These are phyloP conservation scores for Tineola bisselliella DNA, from an alignment of 2,888 invertebrate species.

Conservation along the genomic window DNA sequence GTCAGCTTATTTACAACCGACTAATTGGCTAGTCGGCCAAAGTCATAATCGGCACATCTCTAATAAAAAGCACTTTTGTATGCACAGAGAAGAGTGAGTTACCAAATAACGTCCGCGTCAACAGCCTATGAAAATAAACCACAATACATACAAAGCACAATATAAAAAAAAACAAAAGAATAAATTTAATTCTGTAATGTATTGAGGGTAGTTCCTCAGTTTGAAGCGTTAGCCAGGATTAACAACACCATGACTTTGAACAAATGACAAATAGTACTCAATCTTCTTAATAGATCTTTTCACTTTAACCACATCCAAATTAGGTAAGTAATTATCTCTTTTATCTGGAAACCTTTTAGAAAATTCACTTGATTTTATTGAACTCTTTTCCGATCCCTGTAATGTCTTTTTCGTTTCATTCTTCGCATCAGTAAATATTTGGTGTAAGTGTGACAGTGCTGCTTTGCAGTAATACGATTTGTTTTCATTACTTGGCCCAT, in stretches of 20 bases:
- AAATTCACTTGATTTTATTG: slow-evolving; percentile 39
- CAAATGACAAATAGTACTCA: slow-evolving; percentile 76
- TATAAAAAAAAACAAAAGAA: too few species aligned
- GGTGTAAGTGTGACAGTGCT: slow-evolving; percentile 74
- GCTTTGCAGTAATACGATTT: slow-evolving; percentile 69
- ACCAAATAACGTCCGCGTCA: too few species aligned
- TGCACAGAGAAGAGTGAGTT: too few species aligned
- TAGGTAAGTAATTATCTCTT: slow-evolving; percentile 44
- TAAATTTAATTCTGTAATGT: too few species aligned
- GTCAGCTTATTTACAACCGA: too few species aligned
- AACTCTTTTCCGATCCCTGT: slow-evolving; percentile 20
- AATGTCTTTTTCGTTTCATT: slow-evolving; percentile 19
- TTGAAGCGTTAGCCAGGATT: not conserved
- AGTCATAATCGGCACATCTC: too few species aligned
- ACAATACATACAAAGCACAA: too few species aligned
- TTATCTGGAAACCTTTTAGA: slow-evolving; percentile 66
- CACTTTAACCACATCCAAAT: slow-evolving; percentile 62
- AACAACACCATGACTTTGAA: slow-evolving; percentile 42
- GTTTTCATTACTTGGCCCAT: slow-evolving; percentile 66
- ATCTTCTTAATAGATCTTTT: slow-evolving; percentile 72
- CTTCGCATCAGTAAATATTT: slow-evolving; percentile 61
- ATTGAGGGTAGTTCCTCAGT: too few species aligned
- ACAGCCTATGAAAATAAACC: too few species aligned
- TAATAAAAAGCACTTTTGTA: too few species aligned
- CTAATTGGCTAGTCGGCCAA: too few species aligned